These are phyloP conservation scores for Drosophila stalkeri DNA, from an alignment of 2,888 invertebrate genomes.

Conservation along the genomic window DNA sequence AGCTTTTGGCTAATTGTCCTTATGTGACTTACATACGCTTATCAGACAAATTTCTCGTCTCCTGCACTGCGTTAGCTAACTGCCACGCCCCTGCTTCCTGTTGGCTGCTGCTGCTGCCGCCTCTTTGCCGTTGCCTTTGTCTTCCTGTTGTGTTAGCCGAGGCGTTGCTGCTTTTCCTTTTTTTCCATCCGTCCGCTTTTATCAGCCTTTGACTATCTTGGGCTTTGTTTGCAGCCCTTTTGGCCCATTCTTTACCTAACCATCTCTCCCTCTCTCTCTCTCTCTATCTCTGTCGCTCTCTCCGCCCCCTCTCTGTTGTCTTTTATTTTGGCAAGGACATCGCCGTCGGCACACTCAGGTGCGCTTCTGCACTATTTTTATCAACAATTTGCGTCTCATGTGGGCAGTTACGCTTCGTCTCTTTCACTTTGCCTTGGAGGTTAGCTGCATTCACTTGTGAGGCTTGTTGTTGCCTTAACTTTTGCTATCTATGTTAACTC, in stretches of 20 bases:
- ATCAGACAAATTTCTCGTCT: conserved; percentile 32
- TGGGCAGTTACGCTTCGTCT: conserved; percentile 48
- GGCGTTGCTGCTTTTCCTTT: conserved; percentile 30
- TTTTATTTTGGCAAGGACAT: conserved; percentile 71
- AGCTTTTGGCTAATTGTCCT: conserved; percentile 82
- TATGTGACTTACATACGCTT: conserved; percentile 80
- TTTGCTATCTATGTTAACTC: conserved; percentile 34
- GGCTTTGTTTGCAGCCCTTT: conserved; percentile 34
- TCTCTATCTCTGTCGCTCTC: not conserved
- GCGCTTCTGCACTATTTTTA: conserved; percentile 44
- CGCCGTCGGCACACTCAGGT: conserved; percentile 41
- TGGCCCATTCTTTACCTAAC: not conserved
- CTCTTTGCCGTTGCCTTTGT: conserved; percentile 4
- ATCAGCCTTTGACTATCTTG: conserved; percentile 63
- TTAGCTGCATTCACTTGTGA: conserved; percentile 8
- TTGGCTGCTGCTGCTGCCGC: not conserved
- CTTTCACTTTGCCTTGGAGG: not conserved
- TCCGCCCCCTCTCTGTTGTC: conserved; percentile 6
- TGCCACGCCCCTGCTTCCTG: conserved; percentile 8
- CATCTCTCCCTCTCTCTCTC: not conserved
- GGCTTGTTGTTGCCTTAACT: conserved; percentile 4
- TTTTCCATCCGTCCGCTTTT: conserved; percentile 35
- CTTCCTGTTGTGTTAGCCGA: conserved; percentile 16
- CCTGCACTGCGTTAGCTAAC: not conserved
- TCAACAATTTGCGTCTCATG: conserved; percentile 55